Conservation (phyloP, 2,113 vertebrate genomes). For the Nerophis lumbriciformis region DNA sequence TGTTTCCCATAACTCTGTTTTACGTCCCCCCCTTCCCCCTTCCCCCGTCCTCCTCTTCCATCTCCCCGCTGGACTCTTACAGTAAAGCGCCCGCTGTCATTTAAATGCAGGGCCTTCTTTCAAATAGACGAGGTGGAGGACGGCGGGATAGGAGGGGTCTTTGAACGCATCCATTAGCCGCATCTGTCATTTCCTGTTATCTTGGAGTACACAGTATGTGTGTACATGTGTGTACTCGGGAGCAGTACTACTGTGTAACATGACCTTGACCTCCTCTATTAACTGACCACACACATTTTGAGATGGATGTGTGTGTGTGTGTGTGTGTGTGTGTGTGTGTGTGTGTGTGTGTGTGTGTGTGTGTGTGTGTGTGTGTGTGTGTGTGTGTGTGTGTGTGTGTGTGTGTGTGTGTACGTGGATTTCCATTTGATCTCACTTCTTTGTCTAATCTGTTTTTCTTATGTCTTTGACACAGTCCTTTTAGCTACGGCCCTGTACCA, state of each 20-base stretch:
- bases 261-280: background rate
- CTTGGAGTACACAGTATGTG: too few relatives aligned
- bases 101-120: slow-evolving; percentile 64
- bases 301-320: background rate
- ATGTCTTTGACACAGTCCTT: slow-evolving; percentile 11
- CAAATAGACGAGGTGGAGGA: slow-evolving; percentile 48
- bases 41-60: slow-evolving; percentile 43
- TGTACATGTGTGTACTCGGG: too few relatives aligned
- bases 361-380: slow-evolving; percentile 14
- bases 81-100: slow-evolving; percentile 67
- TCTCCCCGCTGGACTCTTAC: slow-evolving; percentile 68
- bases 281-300: slow-evolving; percentile 1
- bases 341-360: background rate
- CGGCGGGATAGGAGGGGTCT: slow-evolving; percentile 19
- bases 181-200: background rate
- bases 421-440: slow-evolving; percentile 40
- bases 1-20: slow-evolving; percentile 55
- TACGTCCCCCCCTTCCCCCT: slow-evolving; percentile 4
- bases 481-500: too few relatives aligned
- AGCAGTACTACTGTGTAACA: too few relatives aligned
- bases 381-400: slow-evolving; percentile 12
- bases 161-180: slow-evolving; percentile 63
- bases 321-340: slow-evolving; percentile 1
- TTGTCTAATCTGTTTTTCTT: slow-evolving; percentile 22
- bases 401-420: too few relatives aligned